Evolutionary conservation across 2,888 invertebrate species (phyloP).

Genomic region (Sthenelais limicola): DNA sequence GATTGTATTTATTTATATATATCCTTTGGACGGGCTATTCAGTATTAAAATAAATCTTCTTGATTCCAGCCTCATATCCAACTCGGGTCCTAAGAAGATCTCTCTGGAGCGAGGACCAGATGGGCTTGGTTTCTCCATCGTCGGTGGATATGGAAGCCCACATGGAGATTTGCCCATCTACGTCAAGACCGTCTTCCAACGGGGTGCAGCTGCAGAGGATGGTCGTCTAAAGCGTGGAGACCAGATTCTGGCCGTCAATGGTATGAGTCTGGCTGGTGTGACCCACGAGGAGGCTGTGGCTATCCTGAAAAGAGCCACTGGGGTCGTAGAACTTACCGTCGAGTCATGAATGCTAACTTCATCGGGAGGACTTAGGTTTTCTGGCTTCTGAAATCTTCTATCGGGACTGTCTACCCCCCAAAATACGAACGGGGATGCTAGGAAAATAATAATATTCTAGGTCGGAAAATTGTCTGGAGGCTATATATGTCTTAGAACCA

Average conservation of each 20-base stretch:
- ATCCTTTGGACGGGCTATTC: not conserved
- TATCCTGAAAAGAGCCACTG: slow-evolving; percentile 81
- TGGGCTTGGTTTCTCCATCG: slow-evolving; percentile 76
- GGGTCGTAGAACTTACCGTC: slow-evolving; percentile 74
- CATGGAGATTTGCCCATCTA: slow-evolving; percentile 76
- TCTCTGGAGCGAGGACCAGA: slow-evolving; percentile 74
- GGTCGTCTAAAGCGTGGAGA: slow-evolving; percentile 93
- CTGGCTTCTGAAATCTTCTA: too few species aligned
- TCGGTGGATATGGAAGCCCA: slow-evolving; percentile 75
- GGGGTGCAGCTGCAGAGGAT: slow-evolving; percentile 86
- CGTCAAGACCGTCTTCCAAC: slow-evolving; percentile 75
- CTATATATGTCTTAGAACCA: too few species aligned
- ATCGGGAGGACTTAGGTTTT: too few species aligned
- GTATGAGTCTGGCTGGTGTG: slow-evolving; percentile 78
- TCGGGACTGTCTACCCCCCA: too few species aligned
- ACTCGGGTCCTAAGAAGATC: slow-evolving; percentile 55
- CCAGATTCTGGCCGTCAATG: slow-evolving; percentile 90
- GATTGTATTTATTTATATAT: too few species aligned
- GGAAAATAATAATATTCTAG: too few species aligned
- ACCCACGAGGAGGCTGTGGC: slow-evolving; percentile 88
- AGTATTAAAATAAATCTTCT: not conserved
- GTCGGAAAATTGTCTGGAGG: too few species aligned
- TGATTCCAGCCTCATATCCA: slow-evolving; percentile 1
- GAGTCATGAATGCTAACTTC: too few species aligned
- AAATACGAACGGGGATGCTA: too few species aligned